Evolutionary conservation across 2,113 vertebrate genomes (phyloP).

Genomic region (Epinephelus lanceolatus): DNA sequence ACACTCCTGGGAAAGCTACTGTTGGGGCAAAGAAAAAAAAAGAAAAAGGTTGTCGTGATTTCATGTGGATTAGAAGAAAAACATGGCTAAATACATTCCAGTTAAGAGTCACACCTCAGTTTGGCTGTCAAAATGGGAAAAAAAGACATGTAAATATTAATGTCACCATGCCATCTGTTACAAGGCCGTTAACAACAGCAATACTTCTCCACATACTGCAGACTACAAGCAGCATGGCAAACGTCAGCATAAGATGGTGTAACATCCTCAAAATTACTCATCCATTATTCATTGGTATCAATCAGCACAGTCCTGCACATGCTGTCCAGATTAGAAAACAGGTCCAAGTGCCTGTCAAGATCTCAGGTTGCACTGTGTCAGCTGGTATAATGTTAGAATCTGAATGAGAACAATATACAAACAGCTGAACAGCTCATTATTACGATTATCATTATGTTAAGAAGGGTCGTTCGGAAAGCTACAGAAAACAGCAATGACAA

Average conservation of each 20-base stretch:
- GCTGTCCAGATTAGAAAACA: constrained; percentile 29
- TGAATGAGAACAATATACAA: neutral
- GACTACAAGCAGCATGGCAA: constrained; percentile 23
- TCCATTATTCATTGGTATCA: constrained; percentile 60
- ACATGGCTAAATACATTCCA: constrained; percentile 14
- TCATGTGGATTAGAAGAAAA: constrained; percentile 22
- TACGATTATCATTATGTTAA: neutral
- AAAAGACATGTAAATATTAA: neutral
- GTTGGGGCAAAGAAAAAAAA: too few species aligned
- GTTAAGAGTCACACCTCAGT: constrained; percentile 17
- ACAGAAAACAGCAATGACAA: neutral
- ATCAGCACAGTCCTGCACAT: constrained; percentile 22
- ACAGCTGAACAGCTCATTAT: neutral
- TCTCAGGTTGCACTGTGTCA: constrained; percentile 22
- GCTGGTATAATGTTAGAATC: constrained; percentile 12
- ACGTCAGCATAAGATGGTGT: constrained; percentile 25
- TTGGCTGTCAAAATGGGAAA: constrained; percentile 19
- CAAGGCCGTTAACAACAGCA: neutral
- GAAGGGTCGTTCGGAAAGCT: neutral
- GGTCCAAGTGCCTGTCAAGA: constrained; percentile 34
- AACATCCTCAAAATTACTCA: constrained; percentile 44
- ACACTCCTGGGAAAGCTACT: constrained; percentile 3
- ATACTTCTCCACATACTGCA: constrained; percentile 16
- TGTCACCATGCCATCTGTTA: constrained; percentile 28
- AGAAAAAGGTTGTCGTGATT: constrained; percentile 13